Evolutionary conservation across 2,113 vertebrate genomes (phyloP), one percentile per base, ranked within the genome.

Genomic region (Charina bottae): DNA sequence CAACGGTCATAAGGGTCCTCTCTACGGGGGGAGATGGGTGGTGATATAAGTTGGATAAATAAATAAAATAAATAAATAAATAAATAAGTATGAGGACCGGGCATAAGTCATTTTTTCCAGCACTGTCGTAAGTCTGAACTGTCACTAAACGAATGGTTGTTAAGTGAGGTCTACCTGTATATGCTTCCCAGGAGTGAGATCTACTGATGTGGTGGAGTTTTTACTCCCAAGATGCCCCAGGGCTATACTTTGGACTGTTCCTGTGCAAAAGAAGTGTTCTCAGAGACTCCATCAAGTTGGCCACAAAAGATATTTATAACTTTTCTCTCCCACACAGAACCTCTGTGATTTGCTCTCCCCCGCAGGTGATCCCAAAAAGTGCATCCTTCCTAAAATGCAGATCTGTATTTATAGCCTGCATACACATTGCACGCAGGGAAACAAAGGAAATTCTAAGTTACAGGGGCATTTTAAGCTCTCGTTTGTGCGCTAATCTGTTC

Each of bases 221-320:
- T 84, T 42, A 84, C 24, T 26, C 12, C 83, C 83, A 53, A 85
- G 46, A 53, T 24, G 24, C 6, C 46, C 42, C 24, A 85, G 26
- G 5, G 53, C 2, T 28, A 26, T 28, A 3, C 12, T 28, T 0
- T 53, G 10, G 6, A 7, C 6, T 26, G 24, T 46, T 28, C 9
- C 10, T 46, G 3, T n/a, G 60, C 13, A 11, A 13, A 85, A 85
- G 78, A 19, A 46, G 59, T n/a, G n/a, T 24, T 28, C 54, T 37
- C 33, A 37, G 2, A 88, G 53, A 2, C 83, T 24, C 4, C 23
- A 11, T 9, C 23, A 7, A 17, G 37, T 23, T 62, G 87, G 58
- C 59, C 87, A 49, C 42, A 62, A 88, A 46, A 83, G 54, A 42
- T 83, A 90, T 83, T 58, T 83, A 90, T 59, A 90, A 15, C 17